Evolutionary conservation across 2,888 invertebrate species (phyloP).

Genomic region (Odiellus spinosus): DNA sequence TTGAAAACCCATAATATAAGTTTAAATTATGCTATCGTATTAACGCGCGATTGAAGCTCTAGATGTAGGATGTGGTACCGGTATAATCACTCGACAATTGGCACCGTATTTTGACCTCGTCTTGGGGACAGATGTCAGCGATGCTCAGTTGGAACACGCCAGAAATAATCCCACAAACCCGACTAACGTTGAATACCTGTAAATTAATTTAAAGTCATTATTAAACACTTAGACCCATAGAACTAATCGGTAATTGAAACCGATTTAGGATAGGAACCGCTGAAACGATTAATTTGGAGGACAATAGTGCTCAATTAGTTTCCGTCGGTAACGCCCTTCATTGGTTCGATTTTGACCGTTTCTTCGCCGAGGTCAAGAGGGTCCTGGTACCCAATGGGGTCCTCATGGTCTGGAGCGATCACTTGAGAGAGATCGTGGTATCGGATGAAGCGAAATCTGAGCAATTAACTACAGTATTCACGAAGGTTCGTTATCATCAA

Average conservation of each 20-base stretch:
- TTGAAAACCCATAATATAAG: too few species aligned
- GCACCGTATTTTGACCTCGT: constrained; percentile 31
- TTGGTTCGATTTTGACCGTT: constrained; percentile 32
- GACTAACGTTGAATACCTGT: too few species aligned
- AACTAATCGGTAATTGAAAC: background rate
- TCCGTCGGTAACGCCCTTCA: constrained; percentile 33
- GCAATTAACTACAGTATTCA: too few species aligned
- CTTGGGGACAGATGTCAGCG: constrained; percentile 33
- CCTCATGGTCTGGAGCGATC: constrained; percentile 23
- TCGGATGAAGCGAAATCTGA: too few species aligned
- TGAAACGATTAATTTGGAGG: constrained; percentile 18
- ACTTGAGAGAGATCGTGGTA: too few species aligned
- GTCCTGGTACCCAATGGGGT: constrained; percentile 31
- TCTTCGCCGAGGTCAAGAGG: constrained; percentile 31
- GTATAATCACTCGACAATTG: constrained; percentile 32
- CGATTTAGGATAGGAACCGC: constrained; percentile 29
- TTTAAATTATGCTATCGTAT: too few species aligned
- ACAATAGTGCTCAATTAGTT: constrained; percentile 25
- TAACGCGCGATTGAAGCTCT: constrained; percentile 24
- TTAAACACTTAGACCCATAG: too few species aligned
- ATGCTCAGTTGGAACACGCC: constrained; percentile 30
- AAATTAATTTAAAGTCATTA: too few species aligned
- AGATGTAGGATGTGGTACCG: constrained; percentile 37
- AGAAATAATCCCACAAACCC: constrained; percentile 19
- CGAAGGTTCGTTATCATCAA: too few species aligned